phyloP scores from a whole-genome alignment of 1,140 invertebrate genomes.

The Drosophila lini region DNA sequence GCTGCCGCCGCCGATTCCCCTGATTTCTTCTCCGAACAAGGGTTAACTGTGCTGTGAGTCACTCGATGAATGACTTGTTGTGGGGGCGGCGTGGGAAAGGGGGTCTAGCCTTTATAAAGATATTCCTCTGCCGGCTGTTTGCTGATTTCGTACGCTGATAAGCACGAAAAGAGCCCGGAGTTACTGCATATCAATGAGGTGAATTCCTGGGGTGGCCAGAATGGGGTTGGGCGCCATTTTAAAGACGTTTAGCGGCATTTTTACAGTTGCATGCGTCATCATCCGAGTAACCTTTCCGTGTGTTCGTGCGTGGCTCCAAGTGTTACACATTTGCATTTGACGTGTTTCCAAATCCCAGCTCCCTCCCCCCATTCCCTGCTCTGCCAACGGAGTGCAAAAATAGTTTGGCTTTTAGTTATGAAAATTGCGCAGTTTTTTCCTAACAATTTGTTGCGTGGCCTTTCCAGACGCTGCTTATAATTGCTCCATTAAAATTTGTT shows the following conservation, averaged over 20 bases:
- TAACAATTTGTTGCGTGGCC: conserved; percentile 58
- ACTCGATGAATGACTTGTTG: conserved; percentile 64
- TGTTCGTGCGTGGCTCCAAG: conserved; percentile 62
- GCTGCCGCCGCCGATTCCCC: conserved; percentile 5
- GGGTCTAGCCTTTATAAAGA: conserved; percentile 59
- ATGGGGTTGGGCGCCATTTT: conserved; percentile 8
- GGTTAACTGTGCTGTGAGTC: conserved; percentile 73
- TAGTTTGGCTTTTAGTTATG: conserved; percentile 68
- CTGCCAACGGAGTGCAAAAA: conserved; percentile 38
- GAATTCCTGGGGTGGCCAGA: conserved; percentile 7
- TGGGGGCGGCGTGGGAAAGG: neutral
- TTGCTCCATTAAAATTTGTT: conserved; percentile 83
- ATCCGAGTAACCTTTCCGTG: conserved; percentile 47
- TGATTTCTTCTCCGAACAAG: conserved; percentile 51
- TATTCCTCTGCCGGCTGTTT: conserved; percentile 58
- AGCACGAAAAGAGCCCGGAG: conserved; percentile 57
- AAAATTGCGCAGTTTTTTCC: conserved; percentile 58
- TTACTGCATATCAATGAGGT: conserved; percentile 67
- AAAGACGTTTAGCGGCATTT: conserved; percentile 65
- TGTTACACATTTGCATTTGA: conserved; percentile 78
- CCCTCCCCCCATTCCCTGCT: neutral
- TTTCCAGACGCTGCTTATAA: conserved; percentile 77
- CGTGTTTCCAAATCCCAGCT: conserved; percentile 22
- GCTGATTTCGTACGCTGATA: conserved; percentile 66
- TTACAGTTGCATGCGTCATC: conserved; percentile 71